phyloP scores from a whole-genome alignment of 2,888 invertebrate species.

The Allacma fusca region DNA sequence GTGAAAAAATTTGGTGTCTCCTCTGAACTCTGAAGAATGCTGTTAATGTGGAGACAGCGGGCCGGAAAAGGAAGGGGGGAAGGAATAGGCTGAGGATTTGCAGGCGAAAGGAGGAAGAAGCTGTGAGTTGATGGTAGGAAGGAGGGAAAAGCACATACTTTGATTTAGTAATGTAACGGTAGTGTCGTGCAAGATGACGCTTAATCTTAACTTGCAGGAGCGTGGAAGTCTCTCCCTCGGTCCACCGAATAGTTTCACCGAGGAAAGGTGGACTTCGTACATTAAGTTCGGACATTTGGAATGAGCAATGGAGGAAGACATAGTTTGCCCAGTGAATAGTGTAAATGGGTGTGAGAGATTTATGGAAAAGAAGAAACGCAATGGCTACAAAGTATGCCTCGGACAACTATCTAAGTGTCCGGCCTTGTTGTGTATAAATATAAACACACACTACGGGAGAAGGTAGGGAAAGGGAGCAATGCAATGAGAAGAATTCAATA shows the following conservation, averaged over 20 bases:
- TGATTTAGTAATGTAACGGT: constrained; percentile 28
- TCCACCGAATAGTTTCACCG: neutral
- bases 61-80: too few species aligned
- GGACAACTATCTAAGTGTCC: neutral
- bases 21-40: too few species aligned
- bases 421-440: too few species aligned
- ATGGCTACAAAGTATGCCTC: constrained; percentile 29
- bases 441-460: too few species aligned
- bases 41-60: too few species aligned
- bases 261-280: constrained; percentile 10
- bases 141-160: constrained; percentile 12
- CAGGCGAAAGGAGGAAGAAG: neutral
- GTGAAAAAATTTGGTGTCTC: too few species aligned
- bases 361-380: constrained; percentile 45
- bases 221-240: constrained; percentile 9
- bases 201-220: constrained; percentile 28
- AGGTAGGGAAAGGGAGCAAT: too few species aligned
- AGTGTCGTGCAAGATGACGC: constrained; percentile 37
- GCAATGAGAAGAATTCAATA: constrained; percentile 13
- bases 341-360: constrained; percentile 48
- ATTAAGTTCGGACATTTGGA: constrained; percentile 41
- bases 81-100: neutral
- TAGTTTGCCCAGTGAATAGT: constrained; percentile 39
- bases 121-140: neutral
- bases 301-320: constrained; percentile 43